These are phyloP conservation scores for Hassar affinis DNA, from an alignment of 2,113 vertebrate species.

Conservation along the genomic window DNA sequence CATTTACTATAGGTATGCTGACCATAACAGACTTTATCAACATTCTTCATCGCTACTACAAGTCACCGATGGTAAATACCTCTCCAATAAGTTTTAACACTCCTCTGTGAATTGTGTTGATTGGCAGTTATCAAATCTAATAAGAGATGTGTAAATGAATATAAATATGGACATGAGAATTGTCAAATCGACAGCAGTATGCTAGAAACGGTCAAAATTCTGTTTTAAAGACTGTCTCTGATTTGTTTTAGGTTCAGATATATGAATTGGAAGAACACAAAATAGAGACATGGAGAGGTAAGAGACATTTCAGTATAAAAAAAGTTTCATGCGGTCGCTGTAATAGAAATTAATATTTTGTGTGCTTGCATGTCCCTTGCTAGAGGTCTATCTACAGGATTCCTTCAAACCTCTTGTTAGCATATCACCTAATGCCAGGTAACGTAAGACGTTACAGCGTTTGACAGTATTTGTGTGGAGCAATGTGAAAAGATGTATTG, in stretches of 20 bases:
- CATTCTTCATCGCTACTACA: constrained; percentile 97
- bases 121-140: too few relatives aligned
- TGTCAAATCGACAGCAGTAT: background rate
- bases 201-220: background rate
- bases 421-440: constrained; percentile 96
- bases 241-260: constrained; percentile 85
- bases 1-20: constrained; percentile 81
- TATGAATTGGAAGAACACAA: constrained; percentile 98
- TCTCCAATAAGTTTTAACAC: background rate
- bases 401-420: constrained; percentile 95
- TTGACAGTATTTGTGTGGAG: background rate
- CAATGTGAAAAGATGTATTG: background rate
- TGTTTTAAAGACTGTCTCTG: background rate
- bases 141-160: background rate
- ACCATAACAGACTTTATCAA: constrained; percentile 99
- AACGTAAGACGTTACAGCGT: constrained; percentile 25
- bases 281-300: constrained; percentile 98
- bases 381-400: constrained; percentile 93
- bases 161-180: background rate
- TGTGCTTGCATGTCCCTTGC: constrained; percentile 3
- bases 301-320: constrained; percentile 29
- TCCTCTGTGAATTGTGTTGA: background rate
- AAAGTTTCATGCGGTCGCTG: background rate
- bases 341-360: constrained; percentile 13
- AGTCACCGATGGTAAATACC: constrained; percentile 90